Conservation (phyloP, 2,113 vertebrate species). For the Pseudorhombus dupliciocellatus region DNA sequence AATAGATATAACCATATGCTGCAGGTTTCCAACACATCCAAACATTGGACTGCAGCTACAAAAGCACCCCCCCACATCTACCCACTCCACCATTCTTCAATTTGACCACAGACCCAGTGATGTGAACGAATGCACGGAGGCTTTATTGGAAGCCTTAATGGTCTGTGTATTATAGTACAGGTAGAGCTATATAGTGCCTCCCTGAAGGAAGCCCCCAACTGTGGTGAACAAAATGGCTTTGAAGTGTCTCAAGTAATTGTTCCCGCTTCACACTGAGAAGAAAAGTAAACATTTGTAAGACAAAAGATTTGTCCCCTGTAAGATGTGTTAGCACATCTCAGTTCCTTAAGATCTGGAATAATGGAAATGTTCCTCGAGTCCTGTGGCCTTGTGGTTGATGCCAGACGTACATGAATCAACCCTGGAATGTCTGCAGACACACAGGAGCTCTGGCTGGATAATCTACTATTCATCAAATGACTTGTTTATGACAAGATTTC, state of each 20-base stretch:
- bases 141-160: constrained; percentile 39
- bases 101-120: constrained; percentile 24
- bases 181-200: constrained; percentile 19
- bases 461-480: constrained; percentile 33
- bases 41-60: not conserved
- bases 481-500: constrained; percentile 42
- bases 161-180: constrained; percentile 21
- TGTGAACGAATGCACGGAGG: constrained; percentile 21
- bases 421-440: not conserved
- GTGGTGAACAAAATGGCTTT: constrained; percentile 46
- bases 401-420: not conserved
- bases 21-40: not conserved
- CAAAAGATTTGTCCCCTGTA: constrained; percentile 25
- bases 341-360: constrained; percentile 13
- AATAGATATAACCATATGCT: not conserved
- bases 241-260: constrained; percentile 44
- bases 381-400: constrained; percentile 8
- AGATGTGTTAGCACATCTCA: not conserved
- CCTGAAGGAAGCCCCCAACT: constrained; percentile 28
- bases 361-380: not conserved
- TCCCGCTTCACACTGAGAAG: constrained; percentile 19
- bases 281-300: constrained; percentile 39
- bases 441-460: not conserved
- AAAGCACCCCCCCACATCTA: not conserved
- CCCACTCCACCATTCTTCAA: not conserved